These are phyloP conservation scores for Rhinophrynus dorsalis DNA, from an alignment of 2,797 vertebrate genomes.

Conservation along the genomic window DNA sequence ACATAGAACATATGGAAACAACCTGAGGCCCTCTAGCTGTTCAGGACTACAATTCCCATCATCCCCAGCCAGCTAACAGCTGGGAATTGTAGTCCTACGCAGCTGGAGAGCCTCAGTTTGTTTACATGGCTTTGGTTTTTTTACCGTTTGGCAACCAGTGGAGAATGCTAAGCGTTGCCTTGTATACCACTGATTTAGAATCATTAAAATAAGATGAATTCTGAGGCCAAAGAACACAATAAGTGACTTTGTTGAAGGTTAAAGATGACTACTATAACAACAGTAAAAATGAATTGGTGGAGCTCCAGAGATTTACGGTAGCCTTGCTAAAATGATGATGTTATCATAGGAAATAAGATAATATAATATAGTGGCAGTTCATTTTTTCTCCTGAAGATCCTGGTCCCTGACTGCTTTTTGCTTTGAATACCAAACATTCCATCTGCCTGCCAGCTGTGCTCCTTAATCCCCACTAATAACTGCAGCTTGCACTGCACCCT, in stretches of 20 bases:
- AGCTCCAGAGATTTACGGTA: not conserved
- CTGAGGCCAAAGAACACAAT: slow-evolving; percentile 8
- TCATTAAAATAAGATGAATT: slow-evolving; percentile 9
- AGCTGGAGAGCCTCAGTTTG: too few species aligned
- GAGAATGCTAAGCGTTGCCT: too few species aligned
- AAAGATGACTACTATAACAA: not conserved
- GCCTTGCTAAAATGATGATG: not conserved
- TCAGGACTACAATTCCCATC: too few species aligned
- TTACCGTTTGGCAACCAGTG: too few species aligned
- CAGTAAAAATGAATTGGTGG: slow-evolving; percentile 3
- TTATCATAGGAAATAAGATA: slow-evolving; percentile 43
- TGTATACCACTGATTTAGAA: not conserved
- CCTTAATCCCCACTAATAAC: slow-evolving; percentile 66
- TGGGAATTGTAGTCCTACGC: too few species aligned
- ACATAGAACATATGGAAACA: too few species aligned
- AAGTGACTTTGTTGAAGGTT: not conserved
- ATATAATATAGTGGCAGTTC: slow-evolving; percentile 44
- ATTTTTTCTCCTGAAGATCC: slow-evolving; percentile 41
- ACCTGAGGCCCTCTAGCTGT: too few species aligned
- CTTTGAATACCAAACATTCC: slow-evolving; percentile 75
- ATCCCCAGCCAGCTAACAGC: too few species aligned
- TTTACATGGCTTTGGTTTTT: too few species aligned
- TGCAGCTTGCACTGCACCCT: slow-evolving; percentile 56
- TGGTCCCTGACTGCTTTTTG: slow-evolving; percentile 66
- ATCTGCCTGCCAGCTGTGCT: slow-evolving; percentile 80